phyloP scores from a whole-genome alignment of 2,888 invertebrate genomes.

The Leptopilina myrica region DNA sequence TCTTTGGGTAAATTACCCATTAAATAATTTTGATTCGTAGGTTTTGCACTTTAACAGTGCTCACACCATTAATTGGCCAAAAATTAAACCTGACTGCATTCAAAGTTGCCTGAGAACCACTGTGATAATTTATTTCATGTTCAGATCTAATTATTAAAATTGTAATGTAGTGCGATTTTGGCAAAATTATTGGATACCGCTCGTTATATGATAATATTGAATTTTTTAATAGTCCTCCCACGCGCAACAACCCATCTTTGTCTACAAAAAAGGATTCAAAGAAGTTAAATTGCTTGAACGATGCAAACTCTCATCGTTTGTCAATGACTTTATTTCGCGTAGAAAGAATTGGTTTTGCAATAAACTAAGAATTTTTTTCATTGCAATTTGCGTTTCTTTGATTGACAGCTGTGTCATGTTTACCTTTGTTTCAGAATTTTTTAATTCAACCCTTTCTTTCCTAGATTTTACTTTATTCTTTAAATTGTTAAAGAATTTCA shows the following conservation, averaged over 20 bases:
- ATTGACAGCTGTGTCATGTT: background rate
- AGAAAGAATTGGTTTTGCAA: background rate
- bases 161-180: too few relatives aligned
- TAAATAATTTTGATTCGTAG: too few relatives aligned
- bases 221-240: constrained; percentile 7
- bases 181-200: background rate
- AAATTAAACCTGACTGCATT: too few relatives aligned
- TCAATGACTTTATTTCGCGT: background rate
- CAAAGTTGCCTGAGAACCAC: too few relatives aligned
- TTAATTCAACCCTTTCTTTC: background rate
- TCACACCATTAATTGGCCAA: too few relatives aligned
- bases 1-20: too few relatives aligned
- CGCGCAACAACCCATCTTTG: background rate
- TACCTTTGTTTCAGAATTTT: background rate
- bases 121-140: too few relatives aligned
- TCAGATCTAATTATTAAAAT: too few relatives aligned
- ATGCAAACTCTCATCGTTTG: too few relatives aligned
- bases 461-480: background rate
- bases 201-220: background rate
- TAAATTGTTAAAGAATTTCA: background rate
- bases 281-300: too few relatives aligned
- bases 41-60: too few relatives aligned
- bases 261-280: too few relatives aligned
- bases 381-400: background rate
- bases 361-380: background rate